Conservation (phyloP, 2,797 vertebrate species). For the Pitangus sulphuratus region DNA sequence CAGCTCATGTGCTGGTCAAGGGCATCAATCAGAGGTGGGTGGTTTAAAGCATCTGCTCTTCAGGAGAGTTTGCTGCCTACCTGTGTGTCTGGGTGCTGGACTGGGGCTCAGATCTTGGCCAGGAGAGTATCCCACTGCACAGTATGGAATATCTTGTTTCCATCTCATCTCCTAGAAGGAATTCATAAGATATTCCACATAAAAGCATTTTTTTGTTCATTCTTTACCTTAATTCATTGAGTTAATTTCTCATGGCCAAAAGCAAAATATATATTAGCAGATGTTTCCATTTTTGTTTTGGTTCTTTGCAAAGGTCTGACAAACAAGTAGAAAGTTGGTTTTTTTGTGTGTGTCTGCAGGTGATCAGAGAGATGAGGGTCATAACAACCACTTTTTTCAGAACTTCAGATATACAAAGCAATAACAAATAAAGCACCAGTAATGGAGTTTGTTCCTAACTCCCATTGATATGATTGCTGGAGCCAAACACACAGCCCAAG, state of each 20-base stretch:
- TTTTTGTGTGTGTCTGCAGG: not conserved
- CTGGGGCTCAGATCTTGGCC: not conserved
- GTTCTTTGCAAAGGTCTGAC: not conserved
- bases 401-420: not conserved
- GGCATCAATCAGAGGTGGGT: accelerated
- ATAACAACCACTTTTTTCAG: not conserved
- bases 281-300: not conserved
- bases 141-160: not conserved
- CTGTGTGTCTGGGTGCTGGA: not conserved
- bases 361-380: accelerated
- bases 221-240: not conserved
- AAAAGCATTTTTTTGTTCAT: not conserved
- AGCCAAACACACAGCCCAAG: not conserved
- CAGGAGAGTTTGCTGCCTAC: not conserved
- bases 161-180: not conserved
- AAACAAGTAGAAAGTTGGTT: not conserved
- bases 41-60: not conserved
- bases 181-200: not conserved
- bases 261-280: not conserved
- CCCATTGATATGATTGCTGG: accelerated
- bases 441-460: not conserved
- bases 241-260: not conserved
- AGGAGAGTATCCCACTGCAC: not conserved
- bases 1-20: not conserved
- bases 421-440: not conserved